Evolutionary conservation across 2,888 invertebrate genomes (phyloP).

Genomic region (Calameuta filiformis): DNA sequence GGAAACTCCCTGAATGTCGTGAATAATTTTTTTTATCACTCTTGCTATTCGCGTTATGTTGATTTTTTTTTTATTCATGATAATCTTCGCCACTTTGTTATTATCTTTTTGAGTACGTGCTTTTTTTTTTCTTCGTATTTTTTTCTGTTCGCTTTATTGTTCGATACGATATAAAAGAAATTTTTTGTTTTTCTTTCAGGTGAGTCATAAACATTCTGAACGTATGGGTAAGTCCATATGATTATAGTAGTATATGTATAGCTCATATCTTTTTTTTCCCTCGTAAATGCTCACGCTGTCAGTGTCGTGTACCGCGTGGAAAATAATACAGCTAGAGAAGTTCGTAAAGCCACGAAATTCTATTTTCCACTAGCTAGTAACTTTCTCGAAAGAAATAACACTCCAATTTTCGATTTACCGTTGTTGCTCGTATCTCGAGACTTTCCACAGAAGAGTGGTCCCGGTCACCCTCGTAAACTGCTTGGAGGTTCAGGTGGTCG

Average conservation of each 20-base stretch:
- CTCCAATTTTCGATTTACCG: neutral
- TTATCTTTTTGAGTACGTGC: too few relatives aligned
- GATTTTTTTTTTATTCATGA: neutral
- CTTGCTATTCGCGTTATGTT: neutral
- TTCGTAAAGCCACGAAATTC: neutral
- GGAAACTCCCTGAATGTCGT: neutral
- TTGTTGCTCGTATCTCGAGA: neutral
- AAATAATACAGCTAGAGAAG: neutral
- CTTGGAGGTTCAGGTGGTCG: neutral
- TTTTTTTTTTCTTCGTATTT: neutral
- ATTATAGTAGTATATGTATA: neutral
- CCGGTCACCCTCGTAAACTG: neutral
- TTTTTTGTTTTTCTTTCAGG: neutral
- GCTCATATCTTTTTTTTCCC: neutral
- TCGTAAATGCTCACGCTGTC: neutral
- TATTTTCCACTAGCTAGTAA: neutral
- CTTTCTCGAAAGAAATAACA: neutral
- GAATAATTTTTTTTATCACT: neutral
- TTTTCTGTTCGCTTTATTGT: neutral
- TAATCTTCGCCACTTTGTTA: neutral
- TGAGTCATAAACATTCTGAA: neutral
- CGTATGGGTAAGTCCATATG: neutral
- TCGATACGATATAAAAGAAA: neutral
- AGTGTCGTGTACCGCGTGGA: neutral
- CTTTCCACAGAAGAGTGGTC: neutral